Percentiles rank a stretch among this genome's conserved stretches.
phyloP scores from a whole-genome alignment of 2,888 invertebrate genomes.

The Amphimallon solstitiale region DNA sequence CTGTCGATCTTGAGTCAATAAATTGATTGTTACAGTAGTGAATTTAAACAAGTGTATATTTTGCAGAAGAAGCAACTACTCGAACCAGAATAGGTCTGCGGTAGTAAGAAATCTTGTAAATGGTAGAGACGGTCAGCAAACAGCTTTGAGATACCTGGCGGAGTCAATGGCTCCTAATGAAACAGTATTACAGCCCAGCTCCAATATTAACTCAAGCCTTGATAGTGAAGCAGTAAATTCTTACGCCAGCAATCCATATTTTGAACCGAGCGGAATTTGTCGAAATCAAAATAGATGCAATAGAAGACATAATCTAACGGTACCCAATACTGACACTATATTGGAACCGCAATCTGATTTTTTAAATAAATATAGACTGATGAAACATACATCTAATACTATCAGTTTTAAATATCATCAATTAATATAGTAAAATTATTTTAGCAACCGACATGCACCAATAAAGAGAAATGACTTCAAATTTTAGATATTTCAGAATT shows the following conservation, averaged over 20 bases:
- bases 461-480: too few species aligned
- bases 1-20: too few species aligned
- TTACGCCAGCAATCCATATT: slow-evolving; percentile 12
- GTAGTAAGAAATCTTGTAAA: slow-evolving; percentile 14
- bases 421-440: too few species aligned
- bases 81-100: slow-evolving; percentile 19
- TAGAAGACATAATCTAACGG: not conserved
- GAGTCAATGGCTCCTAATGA: too few species aligned
- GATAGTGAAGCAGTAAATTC: not conserved
- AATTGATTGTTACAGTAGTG: too few species aligned
- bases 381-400: too few species aligned
- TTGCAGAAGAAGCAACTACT: slow-evolving; percentile 12
- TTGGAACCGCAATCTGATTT: not conserved
- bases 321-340: not conserved
- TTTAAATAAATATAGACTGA: too few species aligned
- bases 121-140: slow-evolving; percentile 28
- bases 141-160: slow-evolving; percentile 12
- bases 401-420: too few species aligned
- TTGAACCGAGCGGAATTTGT: not conserved
- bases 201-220: not conserved
- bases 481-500: too few species aligned
- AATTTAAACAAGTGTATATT: too few species aligned
- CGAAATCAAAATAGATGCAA: not conserved
- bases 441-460: too few species aligned
- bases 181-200: too few species aligned